Evolutionary conservation across 2,113 vertebrate genomes (phyloP).

Genomic region (Poeciliopsis prolifica): DNA sequence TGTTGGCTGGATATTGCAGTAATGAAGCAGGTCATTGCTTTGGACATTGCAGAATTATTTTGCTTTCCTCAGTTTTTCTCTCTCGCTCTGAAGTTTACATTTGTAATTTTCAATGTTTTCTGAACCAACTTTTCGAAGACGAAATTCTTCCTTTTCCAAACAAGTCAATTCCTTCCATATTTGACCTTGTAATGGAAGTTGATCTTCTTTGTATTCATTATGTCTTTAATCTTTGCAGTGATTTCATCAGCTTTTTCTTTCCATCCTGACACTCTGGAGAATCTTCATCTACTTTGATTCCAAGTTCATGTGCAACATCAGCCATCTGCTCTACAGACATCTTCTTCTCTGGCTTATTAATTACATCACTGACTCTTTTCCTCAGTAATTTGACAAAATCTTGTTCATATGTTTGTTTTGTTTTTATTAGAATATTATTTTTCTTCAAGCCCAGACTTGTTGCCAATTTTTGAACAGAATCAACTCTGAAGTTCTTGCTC

Average conservation of each 20-base stretch:
- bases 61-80: too few relatives aligned
- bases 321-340: conserved; percentile 54
- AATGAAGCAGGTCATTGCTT: conserved; percentile 66
- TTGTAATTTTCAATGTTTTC: too few relatives aligned
- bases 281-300: conserved; percentile 72
- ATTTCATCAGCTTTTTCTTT: conserved; percentile 59
- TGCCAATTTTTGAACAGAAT: conserved; percentile 33
- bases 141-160: too few relatives aligned
- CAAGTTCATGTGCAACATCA: conserved; percentile 46
- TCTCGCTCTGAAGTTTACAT: too few relatives aligned
- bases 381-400: conserved; percentile 56
- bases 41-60: background rate
- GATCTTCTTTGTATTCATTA: conserved; percentile 54
- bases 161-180: too few relatives aligned
- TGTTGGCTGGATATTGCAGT: conserved; percentile 39
- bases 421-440: conserved; percentile 46
- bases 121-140: too few relatives aligned
- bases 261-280: conserved; percentile 47
- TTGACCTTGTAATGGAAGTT: background rate
- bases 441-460: conserved; percentile 27
- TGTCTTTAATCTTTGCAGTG: conserved; percentile 43
- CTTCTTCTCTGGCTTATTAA: background rate
- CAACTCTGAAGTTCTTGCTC: background rate
- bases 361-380: conserved; percentile 12
- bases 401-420: conserved; percentile 30